Percentiles rank a stretch among this genome's conserved stretches.
phyloP scores from a whole-genome alignment of 2,797 vertebrate genomes.

The Orestias chungarensis region DNA sequence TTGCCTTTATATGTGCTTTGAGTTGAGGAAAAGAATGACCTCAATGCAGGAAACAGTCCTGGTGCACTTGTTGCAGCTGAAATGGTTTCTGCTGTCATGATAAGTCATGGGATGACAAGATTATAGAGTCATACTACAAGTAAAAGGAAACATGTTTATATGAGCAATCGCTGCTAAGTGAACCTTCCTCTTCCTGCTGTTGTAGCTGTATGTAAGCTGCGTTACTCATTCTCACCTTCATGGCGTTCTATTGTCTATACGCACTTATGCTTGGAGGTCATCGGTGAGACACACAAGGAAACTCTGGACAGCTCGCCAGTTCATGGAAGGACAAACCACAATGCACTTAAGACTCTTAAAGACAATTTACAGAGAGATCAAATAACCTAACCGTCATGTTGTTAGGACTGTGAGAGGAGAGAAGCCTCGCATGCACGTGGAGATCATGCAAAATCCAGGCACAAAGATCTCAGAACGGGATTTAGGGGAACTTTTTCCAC shows the following conservation, averaged over 20 bases:
- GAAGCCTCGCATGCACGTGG: too few relatives aligned
- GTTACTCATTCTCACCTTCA: conserved; percentile 36
- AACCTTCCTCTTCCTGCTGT: conserved; percentile 58
- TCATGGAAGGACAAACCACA: too few relatives aligned
- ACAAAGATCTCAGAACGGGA: too few relatives aligned
- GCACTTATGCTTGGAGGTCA: too few relatives aligned
- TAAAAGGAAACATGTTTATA: conserved; percentile 13
- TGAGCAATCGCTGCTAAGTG: conserved; percentile 23
- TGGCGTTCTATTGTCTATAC: background rate
- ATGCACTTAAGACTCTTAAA: too few relatives aligned
- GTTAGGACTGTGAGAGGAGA: too few relatives aligned
- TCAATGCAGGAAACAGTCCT: conserved; percentile 33
- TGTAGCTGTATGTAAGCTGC: background rate
- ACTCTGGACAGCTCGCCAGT: too few relatives aligned
- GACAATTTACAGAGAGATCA: too few relatives aligned
- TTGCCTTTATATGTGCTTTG: background rate
- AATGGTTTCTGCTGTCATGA: conserved; percentile 40
- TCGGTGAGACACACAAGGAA: too few relatives aligned
- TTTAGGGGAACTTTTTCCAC: too few relatives aligned
- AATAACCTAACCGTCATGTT: too few relatives aligned
- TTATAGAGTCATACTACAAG: conserved; percentile 19
- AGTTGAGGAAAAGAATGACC: conserved; percentile 16
- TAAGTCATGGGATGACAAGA: conserved; percentile 59
- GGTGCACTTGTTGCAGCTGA: background rate
- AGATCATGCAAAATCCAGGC: too few relatives aligned